A percentile compares a stretch with the other conserved stretches of the same genome.
Evolutionary conservation across 2,797 vertebrate genomes (phyloP).

Genomic region (Pseudochirops cupreus): DNA sequence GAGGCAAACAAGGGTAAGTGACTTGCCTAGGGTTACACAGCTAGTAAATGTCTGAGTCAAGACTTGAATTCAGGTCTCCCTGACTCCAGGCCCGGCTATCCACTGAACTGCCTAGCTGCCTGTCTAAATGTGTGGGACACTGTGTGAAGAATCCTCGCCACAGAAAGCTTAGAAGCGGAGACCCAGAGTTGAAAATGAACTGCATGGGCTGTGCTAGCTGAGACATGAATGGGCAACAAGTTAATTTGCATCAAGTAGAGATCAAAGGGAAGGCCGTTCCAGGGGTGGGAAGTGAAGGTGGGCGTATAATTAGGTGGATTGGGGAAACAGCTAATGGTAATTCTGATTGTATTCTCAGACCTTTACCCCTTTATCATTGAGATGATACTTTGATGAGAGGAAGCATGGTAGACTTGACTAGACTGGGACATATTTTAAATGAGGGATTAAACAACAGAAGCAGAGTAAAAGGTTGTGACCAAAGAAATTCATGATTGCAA

Average conservation of each 20-base stretch:
- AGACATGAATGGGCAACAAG: slow-evolving; percentile 1
- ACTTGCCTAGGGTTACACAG: neutral
- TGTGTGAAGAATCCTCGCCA: neutral
- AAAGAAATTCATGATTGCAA: neutral
- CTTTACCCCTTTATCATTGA: neutral
- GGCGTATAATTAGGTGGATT: neutral
- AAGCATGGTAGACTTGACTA: neutral
- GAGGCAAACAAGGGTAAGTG: neutral
- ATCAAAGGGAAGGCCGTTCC: neutral
- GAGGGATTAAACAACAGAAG: neutral
- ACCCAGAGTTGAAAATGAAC: neutral
- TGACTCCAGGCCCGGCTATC: neutral
- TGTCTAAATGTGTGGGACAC: neutral
- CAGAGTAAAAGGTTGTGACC: neutral
- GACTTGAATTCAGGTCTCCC: neutral
- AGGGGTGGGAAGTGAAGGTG: neutral
- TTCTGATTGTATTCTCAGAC: neutral
- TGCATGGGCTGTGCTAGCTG: neutral
- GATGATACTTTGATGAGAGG: neutral
- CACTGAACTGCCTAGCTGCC: neutral
- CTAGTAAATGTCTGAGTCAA: neutral
- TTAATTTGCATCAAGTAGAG: neutral
- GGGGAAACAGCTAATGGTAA: neutral
- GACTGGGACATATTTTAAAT: neutral
- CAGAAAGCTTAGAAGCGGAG: neutral